These are phyloP conservation scores for Microtus obscurus DNA, from an alignment of 2,797 vertebrate species.

Conservation along the genomic window DNA sequence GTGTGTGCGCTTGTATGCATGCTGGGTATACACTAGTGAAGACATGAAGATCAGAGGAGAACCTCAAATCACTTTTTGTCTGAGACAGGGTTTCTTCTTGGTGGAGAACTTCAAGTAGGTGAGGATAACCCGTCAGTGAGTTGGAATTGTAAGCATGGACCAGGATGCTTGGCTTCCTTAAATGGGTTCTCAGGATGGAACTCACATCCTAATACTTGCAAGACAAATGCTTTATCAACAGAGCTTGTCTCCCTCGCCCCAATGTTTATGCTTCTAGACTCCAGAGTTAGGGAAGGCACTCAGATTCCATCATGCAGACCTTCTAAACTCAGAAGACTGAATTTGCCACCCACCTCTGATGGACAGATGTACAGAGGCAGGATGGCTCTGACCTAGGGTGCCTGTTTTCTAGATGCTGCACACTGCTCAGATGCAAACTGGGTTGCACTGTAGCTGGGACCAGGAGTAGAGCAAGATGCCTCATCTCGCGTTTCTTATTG, in stretches of 20 bases:
- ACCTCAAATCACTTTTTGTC: neutral
- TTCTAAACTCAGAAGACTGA: neutral
- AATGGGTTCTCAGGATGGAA: neutral
- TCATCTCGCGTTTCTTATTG: accelerated
- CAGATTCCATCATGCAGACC: neutral
- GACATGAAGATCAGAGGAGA: neutral
- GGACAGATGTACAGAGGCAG: neutral
- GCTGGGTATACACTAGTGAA: neutral
- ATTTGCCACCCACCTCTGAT: neutral
- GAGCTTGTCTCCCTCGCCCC: neutral
- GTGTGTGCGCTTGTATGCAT: neutral
- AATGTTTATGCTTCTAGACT: conserved; percentile 25
- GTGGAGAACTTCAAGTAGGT: neutral
- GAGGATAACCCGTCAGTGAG: neutral
- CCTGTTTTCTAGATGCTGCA: conserved; percentile 8
- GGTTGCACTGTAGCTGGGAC: neutral
- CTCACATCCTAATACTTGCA: neutral
- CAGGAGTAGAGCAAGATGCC: neutral
- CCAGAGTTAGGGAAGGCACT: neutral
- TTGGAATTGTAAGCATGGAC: neutral
- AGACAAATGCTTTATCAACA: neutral
- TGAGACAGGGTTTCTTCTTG: neutral
- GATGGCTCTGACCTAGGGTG: neutral
- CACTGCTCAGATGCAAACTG: neutral
- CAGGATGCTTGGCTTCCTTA: neutral